Evolutionary conservation across 37 sponge, comb jelly and placozoan genomes (phyloP).

Genomic region (Axinella damicornis): DNA sequence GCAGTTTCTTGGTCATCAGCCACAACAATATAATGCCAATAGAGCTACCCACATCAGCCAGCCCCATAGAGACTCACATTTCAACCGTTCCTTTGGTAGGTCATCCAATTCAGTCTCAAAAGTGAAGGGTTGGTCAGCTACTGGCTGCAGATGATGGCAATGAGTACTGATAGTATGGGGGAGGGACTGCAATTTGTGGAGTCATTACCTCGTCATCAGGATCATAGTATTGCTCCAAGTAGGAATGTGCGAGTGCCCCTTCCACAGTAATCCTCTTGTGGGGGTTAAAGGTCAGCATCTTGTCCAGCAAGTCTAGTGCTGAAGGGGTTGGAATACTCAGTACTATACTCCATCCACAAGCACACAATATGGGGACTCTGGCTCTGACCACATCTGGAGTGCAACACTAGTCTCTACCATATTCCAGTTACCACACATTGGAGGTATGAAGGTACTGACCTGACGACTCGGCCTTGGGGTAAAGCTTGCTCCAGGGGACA

Average conservation of each 20-base stretch:
- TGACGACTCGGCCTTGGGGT: slow-evolving; percentile 85
- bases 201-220: slow-evolving; percentile 93
- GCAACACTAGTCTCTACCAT: too few relatives aligned
- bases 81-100: slow-evolving; percentile 92
- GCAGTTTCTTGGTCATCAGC: not conserved
- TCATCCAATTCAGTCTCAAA: slow-evolving; percentile 98
- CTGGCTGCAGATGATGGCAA: slow-evolving; percentile 64
- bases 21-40: not conserved
- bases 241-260: slow-evolving; percentile 92
- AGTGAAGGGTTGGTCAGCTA: slow-evolving; percentile 92
- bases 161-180: not conserved
- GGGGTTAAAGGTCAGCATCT: slow-evolving; percentile 97
- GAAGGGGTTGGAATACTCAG: not conserved
- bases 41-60: not conserved
- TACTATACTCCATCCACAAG: too few relatives aligned
- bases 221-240: slow-evolving; percentile 98
- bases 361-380: too few relatives aligned
- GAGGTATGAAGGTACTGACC: slow-evolving; percentile 35
- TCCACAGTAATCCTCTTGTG: slow-evolving; percentile 93
- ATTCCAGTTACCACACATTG: too few relatives aligned
- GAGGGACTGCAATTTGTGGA: not conserved
- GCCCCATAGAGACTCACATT: slow-evolving; percentile 51
- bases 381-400: too few relatives aligned
- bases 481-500: slow-evolving; percentile 92
- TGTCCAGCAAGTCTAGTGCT: slow-evolving; percentile 95